Evolutionary conservation across 2,113 vertebrate species (phyloP), one percentile per base, ranked within the genome.

Genomic region (Tautogolabrus adspersus): DNA sequence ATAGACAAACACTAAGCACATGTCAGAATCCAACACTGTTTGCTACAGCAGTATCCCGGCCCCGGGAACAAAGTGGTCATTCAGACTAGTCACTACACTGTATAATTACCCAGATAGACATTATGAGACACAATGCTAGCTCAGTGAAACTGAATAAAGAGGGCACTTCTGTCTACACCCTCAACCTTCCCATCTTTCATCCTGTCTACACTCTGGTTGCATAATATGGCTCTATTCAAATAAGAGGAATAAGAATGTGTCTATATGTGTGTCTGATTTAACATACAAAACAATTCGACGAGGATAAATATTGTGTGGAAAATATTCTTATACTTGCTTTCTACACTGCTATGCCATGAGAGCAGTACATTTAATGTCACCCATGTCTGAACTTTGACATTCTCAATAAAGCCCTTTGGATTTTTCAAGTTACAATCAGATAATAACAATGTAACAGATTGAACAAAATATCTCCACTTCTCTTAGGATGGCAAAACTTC

Each of bases 11-110:
- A 88, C 89, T 84, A 72, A 92, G 88, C 92, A 90, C 89, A 92
- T 91, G 91, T 92, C 87, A 89, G 91, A 93, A 91, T 93, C 91
- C 92, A 91, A 91, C 85, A 88, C 87, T 90, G 91, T 93, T 93
- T 91, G 90, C 89, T 88, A 72, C 88, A 81, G 90, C 89, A 89
- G 84, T 85, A 93, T 93, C 95, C 91, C 89, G 88, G 94, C 91
- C 93, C 91, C 92, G 93, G 93, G 95, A 93, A 98, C 96, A 98
- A 97, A 97, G 96, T 92, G 94, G 93, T 94, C 96, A 97, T 98
- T 98, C 96, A 98, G 95, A 88, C 80, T 83, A 85, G 86, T 90
- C 89, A 90, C 87, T 87, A 83, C 91, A 90, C 90, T 93, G 94
- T 92, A 95, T 95, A 96, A 96, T 96, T 96, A 95, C 93, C 95